These are phyloP conservation scores for Ectropis grisescens DNA, from an alignment of 1,140 invertebrate genomes.

Conservation along the genomic window DNA sequence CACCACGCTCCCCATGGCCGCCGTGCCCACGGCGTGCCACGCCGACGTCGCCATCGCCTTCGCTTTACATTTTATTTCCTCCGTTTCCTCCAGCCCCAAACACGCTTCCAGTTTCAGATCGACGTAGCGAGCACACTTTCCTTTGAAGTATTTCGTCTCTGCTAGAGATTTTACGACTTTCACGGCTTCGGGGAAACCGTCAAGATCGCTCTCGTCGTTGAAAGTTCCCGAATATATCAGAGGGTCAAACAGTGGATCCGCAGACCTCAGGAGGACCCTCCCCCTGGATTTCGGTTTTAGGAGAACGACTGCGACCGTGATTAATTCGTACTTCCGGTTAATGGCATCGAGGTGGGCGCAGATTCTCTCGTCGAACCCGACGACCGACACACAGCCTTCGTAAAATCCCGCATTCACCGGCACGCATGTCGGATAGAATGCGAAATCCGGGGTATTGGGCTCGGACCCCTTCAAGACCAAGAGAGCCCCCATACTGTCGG, in stretches of 20 bases:
- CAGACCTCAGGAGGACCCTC: constrained; percentile 65
- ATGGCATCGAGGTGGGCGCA: constrained; percentile 22
- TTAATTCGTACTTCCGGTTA: constrained; percentile 25
- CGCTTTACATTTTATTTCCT: constrained; percentile 19
- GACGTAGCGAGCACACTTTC: constrained; percentile 26
- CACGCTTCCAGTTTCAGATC: constrained; percentile 27
- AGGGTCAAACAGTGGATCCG: constrained; percentile 74
- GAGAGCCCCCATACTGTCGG: constrained; percentile 35
- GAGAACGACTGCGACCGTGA: constrained; percentile 33
- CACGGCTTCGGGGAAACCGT: constrained; percentile 32
- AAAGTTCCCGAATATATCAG: constrained; percentile 82
- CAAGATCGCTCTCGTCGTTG: constrained; percentile 60
- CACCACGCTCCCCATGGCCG: constrained; percentile 70
- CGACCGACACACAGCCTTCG: constrained; percentile 12
- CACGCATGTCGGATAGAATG: constrained; percentile 39
- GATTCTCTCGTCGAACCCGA: constrained; percentile 32
- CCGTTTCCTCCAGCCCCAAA: constrained; percentile 7
- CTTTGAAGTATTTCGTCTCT: constrained; percentile 31
- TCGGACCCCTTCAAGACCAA: constrained; percentile 18
- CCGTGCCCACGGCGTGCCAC: constrained; percentile 67
- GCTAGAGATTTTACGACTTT: constrained; percentile 21
- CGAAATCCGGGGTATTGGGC: constrained; percentile 34
- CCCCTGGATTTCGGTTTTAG: constrained; percentile 56
- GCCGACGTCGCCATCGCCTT: constrained; percentile 31
- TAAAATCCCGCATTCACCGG: constrained; percentile 17